These are phyloP conservation scores for Apotomis turbidana DNA, from an alignment of 2,888 invertebrate species.

Conservation along the genomic window DNA sequence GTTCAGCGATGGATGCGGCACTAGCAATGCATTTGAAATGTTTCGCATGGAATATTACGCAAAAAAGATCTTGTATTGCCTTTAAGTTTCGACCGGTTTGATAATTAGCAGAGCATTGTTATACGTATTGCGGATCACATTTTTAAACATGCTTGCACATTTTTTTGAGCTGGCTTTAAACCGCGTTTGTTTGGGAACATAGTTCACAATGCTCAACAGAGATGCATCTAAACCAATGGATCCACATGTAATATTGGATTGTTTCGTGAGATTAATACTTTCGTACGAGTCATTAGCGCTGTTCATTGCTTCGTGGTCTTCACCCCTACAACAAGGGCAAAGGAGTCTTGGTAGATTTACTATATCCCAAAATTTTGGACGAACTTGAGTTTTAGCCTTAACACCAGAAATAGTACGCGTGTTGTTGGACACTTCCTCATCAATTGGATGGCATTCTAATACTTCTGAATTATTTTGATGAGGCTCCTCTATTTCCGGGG, in stretches of 20 bases:
- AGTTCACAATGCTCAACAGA: conserved; percentile 63
- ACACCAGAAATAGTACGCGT: neutral
- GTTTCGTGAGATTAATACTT: conserved; percentile 59
- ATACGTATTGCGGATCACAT: conserved; percentile 58
- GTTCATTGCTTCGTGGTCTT: conserved; percentile 49
- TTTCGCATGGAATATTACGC: neutral
- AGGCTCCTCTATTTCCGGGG: conserved; percentile 3
- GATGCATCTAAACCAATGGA: conserved; percentile 63
- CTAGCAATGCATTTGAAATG: too few species aligned
- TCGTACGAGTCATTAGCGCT: conserved; percentile 62
- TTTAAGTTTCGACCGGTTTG: conserved; percentile 12
- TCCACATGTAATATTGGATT: conserved; percentile 49
- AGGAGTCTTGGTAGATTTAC: conserved; percentile 53
- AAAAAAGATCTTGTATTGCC: neutral
- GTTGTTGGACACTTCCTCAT: neutral
- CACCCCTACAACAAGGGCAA: conserved; percentile 70
- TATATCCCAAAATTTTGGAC: conserved; percentile 48
- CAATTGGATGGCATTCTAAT: neutral
- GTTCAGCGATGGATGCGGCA: neutral
- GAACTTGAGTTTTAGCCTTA: neutral
- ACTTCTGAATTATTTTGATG: neutral
- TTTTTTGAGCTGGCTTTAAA: conserved; percentile 52
- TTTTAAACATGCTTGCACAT: conserved; percentile 56
- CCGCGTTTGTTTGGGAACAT: conserved; percentile 53
- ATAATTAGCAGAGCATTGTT: conserved; percentile 55